phyloP scores from a whole-genome alignment of 23 tunicate genomes.

The Phallusia fumigata region DNA sequence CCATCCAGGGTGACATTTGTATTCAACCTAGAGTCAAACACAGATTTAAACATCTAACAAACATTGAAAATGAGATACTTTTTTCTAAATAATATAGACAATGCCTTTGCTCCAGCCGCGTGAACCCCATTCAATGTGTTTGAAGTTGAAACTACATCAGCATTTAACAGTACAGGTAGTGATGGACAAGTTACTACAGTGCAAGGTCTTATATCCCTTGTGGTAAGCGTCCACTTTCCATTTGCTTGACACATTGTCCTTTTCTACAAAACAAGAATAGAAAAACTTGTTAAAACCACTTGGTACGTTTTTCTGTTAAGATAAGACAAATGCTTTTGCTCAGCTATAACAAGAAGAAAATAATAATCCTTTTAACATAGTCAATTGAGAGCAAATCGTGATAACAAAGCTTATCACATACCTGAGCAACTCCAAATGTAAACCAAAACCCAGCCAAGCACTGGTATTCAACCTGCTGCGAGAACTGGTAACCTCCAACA shows the following conservation, averaged over 20 bases:
- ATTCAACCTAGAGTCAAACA: slow-evolving; percentile 23
- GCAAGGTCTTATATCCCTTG: slow-evolving; percentile 24
- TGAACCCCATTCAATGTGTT: background rate
- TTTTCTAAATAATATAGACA: background rate
- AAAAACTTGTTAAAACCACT: no score
- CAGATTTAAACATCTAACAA: no score
- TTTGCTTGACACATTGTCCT: slow-evolving; percentile 22
- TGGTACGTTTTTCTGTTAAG: no score
- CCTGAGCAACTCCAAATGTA: slow-evolving; percentile 26
- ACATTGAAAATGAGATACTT: no score
- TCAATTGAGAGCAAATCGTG: no score
- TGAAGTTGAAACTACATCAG: slow-evolving; percentile 18
- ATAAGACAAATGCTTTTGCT: no score
- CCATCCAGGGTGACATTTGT: slow-evolving; percentile 41
- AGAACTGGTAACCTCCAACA: background rate
- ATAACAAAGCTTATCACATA: background rate
- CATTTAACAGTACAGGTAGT: slow-evolving; percentile 34
- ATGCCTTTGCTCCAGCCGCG: background rate
- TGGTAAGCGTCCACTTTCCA: slow-evolving; percentile 31
- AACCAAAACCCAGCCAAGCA: slow-evolving; percentile 49
- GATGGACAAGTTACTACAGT: slow-evolving; percentile 22
- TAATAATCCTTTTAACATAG: no score
- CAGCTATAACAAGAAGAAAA: no score
- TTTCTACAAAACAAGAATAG: slow-evolving; percentile 27
- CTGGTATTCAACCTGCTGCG: slow-evolving; percentile 30